phyloP scores from a whole-genome alignment of 1,140 invertebrate genomes.

The Chymomyza costata region DNA sequence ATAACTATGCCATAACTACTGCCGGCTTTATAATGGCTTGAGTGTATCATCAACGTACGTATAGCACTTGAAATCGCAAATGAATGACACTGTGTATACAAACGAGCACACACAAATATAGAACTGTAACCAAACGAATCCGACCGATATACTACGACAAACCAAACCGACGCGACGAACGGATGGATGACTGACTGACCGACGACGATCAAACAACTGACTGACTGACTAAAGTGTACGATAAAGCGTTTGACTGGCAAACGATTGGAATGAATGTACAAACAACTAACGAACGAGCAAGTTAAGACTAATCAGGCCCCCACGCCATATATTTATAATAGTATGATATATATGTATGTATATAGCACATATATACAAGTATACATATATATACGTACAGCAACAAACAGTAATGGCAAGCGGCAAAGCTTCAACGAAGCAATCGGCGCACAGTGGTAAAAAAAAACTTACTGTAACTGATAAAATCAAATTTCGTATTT shows the following conservation, averaged over 20 bases:
- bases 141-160: constrained; percentile 25
- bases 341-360: constrained; percentile 11
- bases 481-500: too few species aligned
- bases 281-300: constrained; percentile 37
- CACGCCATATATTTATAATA: constrained; percentile 31
- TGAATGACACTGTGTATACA: constrained; percentile 63
- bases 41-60: constrained; percentile 45
- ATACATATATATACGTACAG: constrained; percentile 39
- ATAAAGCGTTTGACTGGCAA: too few species aligned
- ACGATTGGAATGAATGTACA: constrained; percentile 17
- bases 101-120: constrained; percentile 28
- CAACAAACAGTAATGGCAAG: constrained; percentile 30
- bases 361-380: constrained; percentile 7
- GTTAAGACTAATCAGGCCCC: constrained; percentile 69
- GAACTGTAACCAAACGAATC: constrained; percentile 8
- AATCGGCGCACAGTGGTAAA: too few species aligned
- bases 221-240: constrained; percentile 21
- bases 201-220: constrained; percentile 12
- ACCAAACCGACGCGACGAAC: too few species aligned
- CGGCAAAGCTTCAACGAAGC: constrained; percentile 28
- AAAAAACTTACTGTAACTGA: too few species aligned
- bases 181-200: constrained; percentile 16
- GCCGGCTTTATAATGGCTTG: constrained; percentile 41
- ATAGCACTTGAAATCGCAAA: constrained; percentile 70
- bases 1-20: constrained; percentile 43